Evolutionary conservation across 2,888 invertebrate genomes (phyloP), one percentile per base, ranked within the genome.

Genomic region (Caenorhabditis sp.): DNA sequence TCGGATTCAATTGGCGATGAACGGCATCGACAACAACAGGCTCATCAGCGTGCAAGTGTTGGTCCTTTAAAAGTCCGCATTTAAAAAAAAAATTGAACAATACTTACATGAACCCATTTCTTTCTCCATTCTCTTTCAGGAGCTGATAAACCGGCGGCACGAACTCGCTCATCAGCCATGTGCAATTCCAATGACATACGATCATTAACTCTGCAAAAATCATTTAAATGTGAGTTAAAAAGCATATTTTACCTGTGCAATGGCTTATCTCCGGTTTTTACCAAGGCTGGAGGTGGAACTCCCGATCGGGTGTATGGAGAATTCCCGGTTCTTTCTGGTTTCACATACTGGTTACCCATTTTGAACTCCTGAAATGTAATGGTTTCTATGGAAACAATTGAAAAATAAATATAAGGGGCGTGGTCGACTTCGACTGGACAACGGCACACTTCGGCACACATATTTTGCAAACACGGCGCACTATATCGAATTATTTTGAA

Each of bases 41-140:
- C 74, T 87, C 87, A 68, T 87, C 87, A 50, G 87, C 80, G 63
- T 88, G 87, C 43, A 87, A 78, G 54, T 87, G 83, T 69, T 88
- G 87, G 57, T 85, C 86, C 77, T 85, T 49, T 65, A 68, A 2
- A 54, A 5, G 4, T 26, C 17, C 54, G 2, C 7, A 14, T 59
- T 57, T n/a, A 17, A 31, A 20, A 31, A 36, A 1, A 27, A 43
- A 23, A 66, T 50, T 17, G 38, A n/a, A 27, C 1, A 52, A 52
- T 56, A 63, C 77, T 63, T 26, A 77, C 77, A 58, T 75, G 69
- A 21, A 83, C 68, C 83, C 83, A 81, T 63, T 83, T 81, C 70
- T 68, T 73, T 64, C 87, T 78, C 87, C 87, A 87, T 68, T 85
- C 85, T 49, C 87, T 69, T 62, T 87, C 87, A n/a, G 86, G 86